A percentile compares a stretch with the other conserved stretches of the same genome.
phyloP scores from a whole-genome alignment of 1,140 invertebrate genomes.

The Hormaphis cornu region DNA sequence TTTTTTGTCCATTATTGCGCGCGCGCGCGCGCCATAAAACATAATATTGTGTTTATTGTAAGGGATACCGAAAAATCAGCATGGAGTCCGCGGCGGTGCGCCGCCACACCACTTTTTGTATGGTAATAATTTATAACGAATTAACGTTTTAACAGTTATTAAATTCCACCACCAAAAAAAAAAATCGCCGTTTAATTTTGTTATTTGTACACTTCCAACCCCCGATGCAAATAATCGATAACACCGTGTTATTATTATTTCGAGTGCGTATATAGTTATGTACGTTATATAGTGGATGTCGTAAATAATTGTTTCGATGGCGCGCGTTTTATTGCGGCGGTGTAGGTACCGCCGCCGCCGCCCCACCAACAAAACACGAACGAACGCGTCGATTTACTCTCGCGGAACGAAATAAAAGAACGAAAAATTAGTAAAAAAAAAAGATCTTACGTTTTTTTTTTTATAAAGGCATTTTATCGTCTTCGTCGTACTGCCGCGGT shows the following conservation, averaged over 20 bases:
- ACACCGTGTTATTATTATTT: too few species aligned
- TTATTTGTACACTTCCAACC: neutral
- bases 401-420: too few species aligned
- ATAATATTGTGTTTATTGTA: conserved; percentile 9
- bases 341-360: neutral
- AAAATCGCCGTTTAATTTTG: neutral
- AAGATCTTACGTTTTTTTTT: too few species aligned
- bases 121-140: conserved; percentile 10
- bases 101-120: neutral
- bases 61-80: conserved; percentile 11
- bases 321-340: neutral
- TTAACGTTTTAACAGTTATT: conserved; percentile 10
- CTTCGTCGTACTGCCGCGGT: too few species aligned
- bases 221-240: conserved; percentile 8
- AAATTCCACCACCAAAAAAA: neutral
- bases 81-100: neutral
- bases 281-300: neutral
- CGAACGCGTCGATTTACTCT: conserved; percentile 12
- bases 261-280: too few species aligned
- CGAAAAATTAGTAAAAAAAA: too few species aligned
- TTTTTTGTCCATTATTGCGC: too few species aligned
- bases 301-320: conserved; percentile 3
- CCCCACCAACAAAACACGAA: too few species aligned
- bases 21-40: neutral
- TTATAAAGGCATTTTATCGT: too few species aligned